phyloP scores from a whole-genome alignment of 2,113 vertebrate genomes.

The Poicephalus gulielmi region DNA sequence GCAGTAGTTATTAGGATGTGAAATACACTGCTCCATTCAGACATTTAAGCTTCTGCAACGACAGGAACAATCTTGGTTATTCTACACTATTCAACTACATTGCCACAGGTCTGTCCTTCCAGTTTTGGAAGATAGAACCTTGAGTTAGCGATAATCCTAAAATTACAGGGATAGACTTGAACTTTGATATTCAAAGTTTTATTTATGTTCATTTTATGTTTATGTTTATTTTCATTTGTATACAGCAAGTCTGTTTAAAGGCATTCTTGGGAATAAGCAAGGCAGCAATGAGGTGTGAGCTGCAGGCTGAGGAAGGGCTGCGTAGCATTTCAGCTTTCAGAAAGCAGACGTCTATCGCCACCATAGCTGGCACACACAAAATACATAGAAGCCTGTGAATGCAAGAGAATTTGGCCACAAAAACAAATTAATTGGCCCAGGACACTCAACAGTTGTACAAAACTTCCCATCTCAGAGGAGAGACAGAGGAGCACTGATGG shows the following conservation, averaged over 20 bases:
- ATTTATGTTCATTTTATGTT: background rate
- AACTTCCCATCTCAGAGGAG: background rate
- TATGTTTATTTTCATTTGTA: background rate
- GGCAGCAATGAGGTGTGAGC: background rate
- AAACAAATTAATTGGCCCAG: background rate
- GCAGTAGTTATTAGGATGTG: background rate
- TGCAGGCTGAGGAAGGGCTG: background rate
- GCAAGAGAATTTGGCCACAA: background rate
- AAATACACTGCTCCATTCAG: background rate
- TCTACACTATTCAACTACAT: background rate
- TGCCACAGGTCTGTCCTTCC: background rate
- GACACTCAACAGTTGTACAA: background rate
- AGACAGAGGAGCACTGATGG: accelerated
- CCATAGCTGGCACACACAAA: background rate
- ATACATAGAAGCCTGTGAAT: background rate
- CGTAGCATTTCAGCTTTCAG: background rate
- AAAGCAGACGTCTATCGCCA: background rate
- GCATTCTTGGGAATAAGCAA: background rate
- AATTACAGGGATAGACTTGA: background rate
- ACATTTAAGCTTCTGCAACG: background rate
- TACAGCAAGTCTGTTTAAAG: background rate
- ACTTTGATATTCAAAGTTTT: background rate
- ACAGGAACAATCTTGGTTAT: background rate
- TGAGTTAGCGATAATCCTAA: background rate
- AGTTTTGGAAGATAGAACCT: background rate